Conservation (phyloP, 2,113 vertebrate species). For the Scomber japonicus region DNA sequence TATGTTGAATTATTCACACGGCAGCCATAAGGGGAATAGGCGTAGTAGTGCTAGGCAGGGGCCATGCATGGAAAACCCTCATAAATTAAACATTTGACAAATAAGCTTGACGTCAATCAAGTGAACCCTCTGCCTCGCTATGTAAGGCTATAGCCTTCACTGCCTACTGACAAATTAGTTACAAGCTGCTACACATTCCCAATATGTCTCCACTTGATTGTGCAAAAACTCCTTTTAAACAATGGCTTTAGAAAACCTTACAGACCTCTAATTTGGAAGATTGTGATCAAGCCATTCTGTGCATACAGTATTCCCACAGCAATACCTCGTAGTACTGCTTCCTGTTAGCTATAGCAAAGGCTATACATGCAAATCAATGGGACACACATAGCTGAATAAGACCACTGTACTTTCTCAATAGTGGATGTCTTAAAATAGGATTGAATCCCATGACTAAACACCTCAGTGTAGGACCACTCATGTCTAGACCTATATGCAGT, state of each 20-base stretch:
- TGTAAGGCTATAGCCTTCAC: constrained; percentile 31
- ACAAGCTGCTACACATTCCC: constrained; percentile 6
- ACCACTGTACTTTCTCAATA: constrained; percentile 22
- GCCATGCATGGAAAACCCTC: constrained; percentile 56
- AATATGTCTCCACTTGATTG: not conserved
- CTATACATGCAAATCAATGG: constrained; percentile 10
- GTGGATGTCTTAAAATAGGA: not conserved
- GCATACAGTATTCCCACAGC: constrained; percentile 5
- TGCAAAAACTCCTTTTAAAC: not conserved
- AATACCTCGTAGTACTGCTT: not conserved
- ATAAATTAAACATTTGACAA: constrained; percentile 72
- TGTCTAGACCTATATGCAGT: constrained; percentile 20
- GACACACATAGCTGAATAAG: not conserved
- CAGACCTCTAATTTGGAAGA: constrained; percentile 1
- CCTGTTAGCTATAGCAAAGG: not conserved
- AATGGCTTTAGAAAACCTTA: not conserved
- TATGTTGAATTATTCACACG: constrained; percentile 70
- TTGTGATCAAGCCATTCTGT: not conserved
- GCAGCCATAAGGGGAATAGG: constrained; percentile 45
- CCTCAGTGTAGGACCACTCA: constrained; percentile 2
- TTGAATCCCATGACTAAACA: constrained; percentile 9
- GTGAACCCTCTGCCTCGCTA: constrained; percentile 18
- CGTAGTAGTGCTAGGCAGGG: constrained; percentile 47
- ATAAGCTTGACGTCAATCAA: constrained; percentile 47
- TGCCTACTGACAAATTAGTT: constrained; percentile 28